phyloP scores from a whole-genome alignment of 2,113 vertebrate species.

The Herpetotheres cachinnans region DNA sequence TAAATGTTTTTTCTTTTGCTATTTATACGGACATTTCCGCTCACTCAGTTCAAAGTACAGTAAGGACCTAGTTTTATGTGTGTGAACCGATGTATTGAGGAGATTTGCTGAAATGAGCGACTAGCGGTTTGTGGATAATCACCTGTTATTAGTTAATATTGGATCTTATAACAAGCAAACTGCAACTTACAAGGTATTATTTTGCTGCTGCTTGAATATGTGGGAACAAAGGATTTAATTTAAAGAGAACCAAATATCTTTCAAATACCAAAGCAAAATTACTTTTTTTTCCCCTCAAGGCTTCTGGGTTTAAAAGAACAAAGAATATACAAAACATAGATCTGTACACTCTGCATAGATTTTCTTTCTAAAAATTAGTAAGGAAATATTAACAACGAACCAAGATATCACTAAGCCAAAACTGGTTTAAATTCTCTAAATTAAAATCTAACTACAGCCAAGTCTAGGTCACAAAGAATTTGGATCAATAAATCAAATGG shows the following conservation, averaged over 20 bases:
- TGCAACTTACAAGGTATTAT: not conserved
- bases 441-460: not conserved
- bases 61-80: not conserved
- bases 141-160: not conserved
- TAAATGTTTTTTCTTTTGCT: not conserved
- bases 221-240: constrained; percentile 6
- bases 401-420: not conserved
- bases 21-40: not conserved
- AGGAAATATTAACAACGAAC: not conserved
- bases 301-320: not conserved
- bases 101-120: not conserved
- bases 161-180: not conserved
- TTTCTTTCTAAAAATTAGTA: not conserved
- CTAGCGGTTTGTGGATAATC: not conserved
- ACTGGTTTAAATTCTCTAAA: not conserved
- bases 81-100: not conserved
- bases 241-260: not conserved
- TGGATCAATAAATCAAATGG: not conserved
- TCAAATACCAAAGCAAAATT: constrained; percentile 1
- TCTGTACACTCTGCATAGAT: not conserved
- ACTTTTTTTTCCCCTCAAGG: not conserved
- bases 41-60: not conserved
- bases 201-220: not conserved
- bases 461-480: not conserved
- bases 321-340: not conserved